Base-by-base conservation (phyloP, 2,797 vertebrate genomes). In the Ptychobarbus kaznakovi region DNA sequence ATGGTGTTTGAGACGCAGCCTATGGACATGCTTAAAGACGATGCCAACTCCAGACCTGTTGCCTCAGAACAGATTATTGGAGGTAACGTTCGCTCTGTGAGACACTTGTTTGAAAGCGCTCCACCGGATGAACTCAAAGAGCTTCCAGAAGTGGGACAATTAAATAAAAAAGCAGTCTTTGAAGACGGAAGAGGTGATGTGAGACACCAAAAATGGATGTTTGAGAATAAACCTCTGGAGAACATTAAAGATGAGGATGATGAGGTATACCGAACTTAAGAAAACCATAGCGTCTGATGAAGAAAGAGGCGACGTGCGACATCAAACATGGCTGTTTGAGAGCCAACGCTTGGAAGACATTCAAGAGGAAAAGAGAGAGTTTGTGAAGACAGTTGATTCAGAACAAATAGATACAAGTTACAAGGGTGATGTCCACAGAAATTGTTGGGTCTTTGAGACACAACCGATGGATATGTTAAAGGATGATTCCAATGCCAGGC, bases 261-360 rank as follows among this genome's bases (percentile, higher is more conserved):
- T 46, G 95, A 96, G 81, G 91, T 95, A 76, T 96, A 95, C 40
- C 97, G 95, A n/a, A 87, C 93, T 97, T 87, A 94, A 96, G 90
- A 96, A 95, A 92, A 89, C 91, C 6, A 90, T 86, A 42, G 89
- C 95, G 49, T 94, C 94, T 49, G 91, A 96, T 72, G 96, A 97
- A 90, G 97, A 97, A 89, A 97, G 91, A 85, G 97, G 97, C 1
- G 96, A 98, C 83, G 97, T 98, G 6, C 94, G 92, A 84, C 96
- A 97, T 88, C 97, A 98, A 81, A 97, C 95, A 92, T 97, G 96
- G 97, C 74, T 96, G 88, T 99, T 99, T 91, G 97, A 99, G 92
- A 97, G 96, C 75, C 95, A 97, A 74, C 94, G 94, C 85, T 93
- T 99, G 22, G 97, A 97, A 92, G 93, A 97, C 68, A 97, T 98